A percentile compares a stretch with the other conserved stretches of the same genome.
Evolutionary conservation across 2,888 invertebrate genomes (phyloP).

Genomic region (Cephonodes hylas): DNA sequence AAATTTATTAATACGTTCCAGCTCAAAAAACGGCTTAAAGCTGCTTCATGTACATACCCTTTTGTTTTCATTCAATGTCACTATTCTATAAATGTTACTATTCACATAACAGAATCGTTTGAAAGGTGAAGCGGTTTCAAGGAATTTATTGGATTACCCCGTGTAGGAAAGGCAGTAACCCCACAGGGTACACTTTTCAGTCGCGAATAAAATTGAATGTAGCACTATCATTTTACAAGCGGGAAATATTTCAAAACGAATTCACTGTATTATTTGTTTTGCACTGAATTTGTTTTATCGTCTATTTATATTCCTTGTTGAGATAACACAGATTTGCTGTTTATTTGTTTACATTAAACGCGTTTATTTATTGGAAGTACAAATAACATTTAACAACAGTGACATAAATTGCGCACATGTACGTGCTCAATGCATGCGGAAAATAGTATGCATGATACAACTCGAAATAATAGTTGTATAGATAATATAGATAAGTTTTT

Average conservation of each 20-base stretch:
- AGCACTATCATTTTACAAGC: slow-evolving; percentile 26
- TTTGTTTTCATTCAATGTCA: background rate
- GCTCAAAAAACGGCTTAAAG: too few species aligned
- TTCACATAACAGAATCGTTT: slow-evolving; percentile 14
- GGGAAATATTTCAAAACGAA: slow-evolving; percentile 22
- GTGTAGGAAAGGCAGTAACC: slow-evolving; percentile 22
- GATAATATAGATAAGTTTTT: too few species aligned
- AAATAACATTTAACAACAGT: too few species aligned
- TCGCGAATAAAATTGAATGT: slow-evolving; percentile 31
- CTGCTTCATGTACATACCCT: background rate
- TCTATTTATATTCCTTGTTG: background rate
- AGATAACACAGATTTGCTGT: background rate
- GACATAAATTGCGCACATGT: too few species aligned
- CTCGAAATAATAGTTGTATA: too few species aligned
- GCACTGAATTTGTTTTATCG: background rate
- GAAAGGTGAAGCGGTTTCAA: slow-evolving; percentile 17
- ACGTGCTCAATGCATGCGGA: too few species aligned
- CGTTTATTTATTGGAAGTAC: background rate
- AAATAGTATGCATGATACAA: too few species aligned
- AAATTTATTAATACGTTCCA: background rate
- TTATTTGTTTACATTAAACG: background rate
- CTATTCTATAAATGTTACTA: slow-evolving; percentile 10
- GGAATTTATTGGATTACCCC: slow-evolving; percentile 29
- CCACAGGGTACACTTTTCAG: slow-evolving; percentile 30
- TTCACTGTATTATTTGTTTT: slow-evolving; percentile 13